A percentile compares a stretch with the other conserved stretches of the same genome.
These are phyloP conservation scores for Meliscaeva auricollis DNA, from an alignment of 2,888 invertebrate species.

Conservation along the genomic window DNA sequence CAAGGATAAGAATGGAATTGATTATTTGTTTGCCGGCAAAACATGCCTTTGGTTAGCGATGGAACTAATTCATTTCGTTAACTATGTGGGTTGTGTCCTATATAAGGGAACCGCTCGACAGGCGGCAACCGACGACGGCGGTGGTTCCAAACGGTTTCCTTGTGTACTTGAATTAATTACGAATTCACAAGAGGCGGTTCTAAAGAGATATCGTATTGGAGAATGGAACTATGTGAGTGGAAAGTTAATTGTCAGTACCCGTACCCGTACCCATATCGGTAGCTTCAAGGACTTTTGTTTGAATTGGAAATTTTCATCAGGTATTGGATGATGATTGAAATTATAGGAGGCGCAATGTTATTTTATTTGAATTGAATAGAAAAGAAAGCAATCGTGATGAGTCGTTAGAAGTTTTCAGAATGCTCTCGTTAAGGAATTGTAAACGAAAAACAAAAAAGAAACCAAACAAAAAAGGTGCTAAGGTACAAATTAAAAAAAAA, in stretches of 20 bases:
- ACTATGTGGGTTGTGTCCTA: slow-evolving; percentile 42
- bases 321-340: slow-evolving; percentile 22
- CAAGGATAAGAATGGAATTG: slow-evolving; percentile 66
- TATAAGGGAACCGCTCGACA: no score
- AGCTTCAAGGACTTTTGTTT: slow-evolving; percentile 39
- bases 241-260: slow-evolving; percentile 33
- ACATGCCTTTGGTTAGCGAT: slow-evolving; percentile 62
- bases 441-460: background rate
- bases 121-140: background rate
- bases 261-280: background rate
- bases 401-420: background rate
- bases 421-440: background rate
- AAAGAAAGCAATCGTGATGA: background rate
- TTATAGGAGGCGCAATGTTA: slow-evolving; percentile 7
- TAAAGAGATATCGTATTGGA: background rate
- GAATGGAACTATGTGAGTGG: background rate
- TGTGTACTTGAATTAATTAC: slow-evolving; percentile 64
- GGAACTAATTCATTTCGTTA: slow-evolving; percentile 60
- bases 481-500: no score
- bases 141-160: slow-evolving; percentile 6
- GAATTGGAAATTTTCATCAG: slow-evolving; percentile 31
- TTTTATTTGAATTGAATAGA: background rate
- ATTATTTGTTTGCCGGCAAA: slow-evolving; percentile 68
- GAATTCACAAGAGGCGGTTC: slow-evolving; percentile 41
- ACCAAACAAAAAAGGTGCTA: no score